Base-by-base conservation (phyloP, 2,113 vertebrate species). In the Siniperca chuatsi region DNA sequence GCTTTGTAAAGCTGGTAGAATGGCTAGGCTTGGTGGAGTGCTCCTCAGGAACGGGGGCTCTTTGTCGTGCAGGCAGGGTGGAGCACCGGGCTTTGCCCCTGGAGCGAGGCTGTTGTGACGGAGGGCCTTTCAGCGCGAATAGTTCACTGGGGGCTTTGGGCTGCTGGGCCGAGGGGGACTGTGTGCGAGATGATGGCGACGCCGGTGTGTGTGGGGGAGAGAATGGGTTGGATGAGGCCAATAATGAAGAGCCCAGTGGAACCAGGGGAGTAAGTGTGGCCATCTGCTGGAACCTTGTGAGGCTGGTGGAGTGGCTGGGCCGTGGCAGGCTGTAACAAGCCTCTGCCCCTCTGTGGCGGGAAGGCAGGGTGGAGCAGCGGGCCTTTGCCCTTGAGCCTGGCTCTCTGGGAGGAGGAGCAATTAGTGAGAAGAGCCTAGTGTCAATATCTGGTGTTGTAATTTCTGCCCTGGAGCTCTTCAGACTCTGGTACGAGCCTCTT, bases 301-400 rank as follows among this genome's bases (percentile, higher is more conserved):
- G 94, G 87, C 93, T 96, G 87, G 92, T 89, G 84, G 95, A 96
- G 71, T 95, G 94, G 81, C 93, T 95, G 25, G 93, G 86, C 50
- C 86, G 88, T 0, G 92, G 92, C 78, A 94, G 80, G 80, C 90
- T 90, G 80, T 90, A 92, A 75, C 88, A 91, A 42, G 86, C 81
- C 79, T 92, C 90, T 6, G 86, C 52, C 13, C 48, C 93, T 90
- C 61, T 87, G 75, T 93, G 91, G 67, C 84, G 92, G 62, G 95
- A 92, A 82, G 95, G 95, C 92, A 96, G 93, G 79, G 95, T 96
- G 87, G 86, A 95, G 84, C 95, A 95, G 57, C 95, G 95, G 69
- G 84, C 78, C 85, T 94, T 94, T 12, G 77, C 71, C 54, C 85
- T 95, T 21, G 87, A 67, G 62, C 74, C 83, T 62, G 44, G 58